phyloP scores from a whole-genome alignment of 1,140 invertebrate genomes.

The Schlechtendalia chinensis region DNA sequence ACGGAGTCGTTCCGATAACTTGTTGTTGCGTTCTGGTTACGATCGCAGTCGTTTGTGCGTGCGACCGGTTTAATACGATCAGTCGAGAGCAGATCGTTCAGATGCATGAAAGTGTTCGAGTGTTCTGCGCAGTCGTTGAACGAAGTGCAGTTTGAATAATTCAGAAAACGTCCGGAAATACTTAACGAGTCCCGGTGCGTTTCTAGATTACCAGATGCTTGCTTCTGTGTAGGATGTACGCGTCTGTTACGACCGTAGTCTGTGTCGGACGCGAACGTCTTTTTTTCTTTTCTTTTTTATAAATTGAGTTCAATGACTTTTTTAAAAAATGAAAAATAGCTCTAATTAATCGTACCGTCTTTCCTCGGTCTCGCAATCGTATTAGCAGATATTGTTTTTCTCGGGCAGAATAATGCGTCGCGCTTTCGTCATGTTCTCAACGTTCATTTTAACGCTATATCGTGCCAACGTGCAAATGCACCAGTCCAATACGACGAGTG shows the following conservation, averaged over 20 bases:
- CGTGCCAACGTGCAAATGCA: not conserved
- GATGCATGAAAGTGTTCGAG: not conserved
- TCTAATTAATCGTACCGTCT: not conserved
- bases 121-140: not conserved
- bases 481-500: not conserved
- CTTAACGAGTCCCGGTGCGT: not conserved
- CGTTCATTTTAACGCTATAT: too few species aligned
- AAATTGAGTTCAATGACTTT: not conserved
- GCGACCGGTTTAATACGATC: not conserved
- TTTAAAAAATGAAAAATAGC: not conserved
- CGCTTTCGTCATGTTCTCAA: too few species aligned
- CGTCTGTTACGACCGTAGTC: not conserved
- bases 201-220: not conserved
- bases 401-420: too few species aligned
- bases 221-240: not conserved
- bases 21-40: too few species aligned
- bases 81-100: not conserved
- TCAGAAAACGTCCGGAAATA: not conserved
- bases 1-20: too few species aligned
- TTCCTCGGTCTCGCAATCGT: too few species aligned
- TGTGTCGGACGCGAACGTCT: not conserved
- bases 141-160: constrained; percentile 6
- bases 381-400: too few species aligned
- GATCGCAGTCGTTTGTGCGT: too few species aligned
- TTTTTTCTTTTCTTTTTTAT: not conserved